Evolutionary conservation across 2,888 invertebrate genomes (phyloP), one percentile per base, ranked within the genome.

Genomic region (Parascotia fuliginaria): DNA sequence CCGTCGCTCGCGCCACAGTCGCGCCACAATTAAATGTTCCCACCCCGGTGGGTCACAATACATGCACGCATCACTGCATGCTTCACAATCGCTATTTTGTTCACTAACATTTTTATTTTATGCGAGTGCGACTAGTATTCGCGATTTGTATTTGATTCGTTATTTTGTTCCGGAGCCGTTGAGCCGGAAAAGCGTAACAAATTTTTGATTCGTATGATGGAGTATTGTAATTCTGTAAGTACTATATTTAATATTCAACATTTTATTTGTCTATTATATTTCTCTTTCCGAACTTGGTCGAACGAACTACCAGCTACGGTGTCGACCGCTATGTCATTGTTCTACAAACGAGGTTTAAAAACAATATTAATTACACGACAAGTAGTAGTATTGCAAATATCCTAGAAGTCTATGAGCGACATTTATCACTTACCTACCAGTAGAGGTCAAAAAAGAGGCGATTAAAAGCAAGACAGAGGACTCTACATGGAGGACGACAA

Each of bases 21-120:
- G 61, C 64, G 71, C 81, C 81, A 81, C 91, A 91, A 91, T 91
- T 91, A 91, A 91, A 91, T 88, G 82, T 84, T 77, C 82, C 81
- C 90, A 82, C 82, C 67, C 82, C 77, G 75, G 39, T 82, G 82
- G 60, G 55, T 85, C 79, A 73, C 75, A 90, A 91, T 89, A 70
- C 60, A 64, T 42, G 58, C 70, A 78, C 80, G 80, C 84, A 78
- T 76, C 81, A 67, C 51, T 71, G 75, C 78, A 66, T 65, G 58
- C 67, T 55, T 39, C 55, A 72, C 44, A 51, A 44, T 41, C 66
- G 72, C 66, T 51, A 63, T 62, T 65, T 65, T 66, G 66, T 70
- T 70, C 65, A 66, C 67, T 66, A 70, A 70, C 70, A 74, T 73
- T 77, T 68, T 73, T 71, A 72, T 71, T 76, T 74, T 63, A 72